Percentiles rank a stretch among this genome's conserved stretches.
phyloP scores from a whole-genome alignment of 2,113 vertebrate species.

The Leucoraja erinaceus region DNA sequence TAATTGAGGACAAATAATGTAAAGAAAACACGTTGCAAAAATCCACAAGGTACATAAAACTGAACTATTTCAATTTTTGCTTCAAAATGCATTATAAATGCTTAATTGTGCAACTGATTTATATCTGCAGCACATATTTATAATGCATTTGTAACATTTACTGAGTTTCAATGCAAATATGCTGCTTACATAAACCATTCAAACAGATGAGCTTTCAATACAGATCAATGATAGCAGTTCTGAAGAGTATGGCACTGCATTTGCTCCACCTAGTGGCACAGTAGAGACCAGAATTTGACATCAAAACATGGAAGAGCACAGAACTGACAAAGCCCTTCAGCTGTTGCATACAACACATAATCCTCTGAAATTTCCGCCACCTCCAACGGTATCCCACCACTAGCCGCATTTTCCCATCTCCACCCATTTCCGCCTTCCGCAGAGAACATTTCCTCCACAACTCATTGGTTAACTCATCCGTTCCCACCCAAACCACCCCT shows the following conservation, averaged over 20 bases:
- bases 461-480: too few relatives aligned
- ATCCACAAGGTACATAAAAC: background rate
- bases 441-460: too few relatives aligned
- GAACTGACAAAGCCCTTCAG: background rate
- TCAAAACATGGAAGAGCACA: too few relatives aligned
- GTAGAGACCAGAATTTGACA: background rate
- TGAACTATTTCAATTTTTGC: background rate
- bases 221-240: background rate
- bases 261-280: conserved; percentile 16
- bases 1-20: background rate
- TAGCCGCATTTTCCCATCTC: too few relatives aligned
- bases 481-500: too few relatives aligned
- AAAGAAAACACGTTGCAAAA: background rate
- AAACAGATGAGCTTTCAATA: background rate
- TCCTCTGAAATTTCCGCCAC: too few relatives aligned
- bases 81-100: background rate
- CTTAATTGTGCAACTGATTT: background rate
- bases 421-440: too few relatives aligned
- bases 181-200: background rate
- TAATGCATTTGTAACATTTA: too few relatives aligned
- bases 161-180: background rate
- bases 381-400: too few relatives aligned
- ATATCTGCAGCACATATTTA: background rate
- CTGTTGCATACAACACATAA: too few relatives aligned
- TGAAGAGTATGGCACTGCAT: background rate